These are phyloP conservation scores for Lagenorhynchus albirostris DNA, from an alignment of 2,113 vertebrate species.

Conservation along the genomic window DNA sequence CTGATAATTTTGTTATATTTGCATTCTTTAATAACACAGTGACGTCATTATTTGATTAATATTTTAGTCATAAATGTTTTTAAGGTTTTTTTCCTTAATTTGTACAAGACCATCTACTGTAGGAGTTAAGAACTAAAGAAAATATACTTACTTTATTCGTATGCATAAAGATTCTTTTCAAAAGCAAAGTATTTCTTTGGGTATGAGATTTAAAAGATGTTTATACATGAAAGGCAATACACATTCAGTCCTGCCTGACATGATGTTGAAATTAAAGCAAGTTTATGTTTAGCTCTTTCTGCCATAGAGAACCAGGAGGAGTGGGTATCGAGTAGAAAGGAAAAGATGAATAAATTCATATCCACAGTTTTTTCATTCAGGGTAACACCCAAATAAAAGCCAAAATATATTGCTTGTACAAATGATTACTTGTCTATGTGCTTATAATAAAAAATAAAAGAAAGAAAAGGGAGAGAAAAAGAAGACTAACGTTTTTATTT, in stretches of 20 bases:
- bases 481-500: not conserved
- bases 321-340: not conserved
- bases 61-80: slow-evolving; percentile 12
- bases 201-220: not conserved
- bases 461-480: not conserved
- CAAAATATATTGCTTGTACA: not conserved
- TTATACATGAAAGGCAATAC: not conserved
- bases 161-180: slow-evolving; percentile 1
- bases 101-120: not conserved
- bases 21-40: slow-evolving; percentile 29
- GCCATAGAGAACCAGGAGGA: not conserved
- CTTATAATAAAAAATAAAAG: not conserved
- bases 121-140: not conserved
- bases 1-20: slow-evolving; percentile 30
- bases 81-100: not conserved
- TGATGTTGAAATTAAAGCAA: not conserved
- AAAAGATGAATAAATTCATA: not conserved
- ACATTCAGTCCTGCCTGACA: not conserved
- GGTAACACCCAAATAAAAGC: not conserved
- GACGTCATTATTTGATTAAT: slow-evolving; percentile 26
- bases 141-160: slow-evolving; percentile 15
- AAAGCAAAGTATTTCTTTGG: not conserved
- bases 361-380: not conserved
- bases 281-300: slow-evolving; percentile 26
- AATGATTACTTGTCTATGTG: not conserved